Percentiles rank a stretch among this genome's conserved stretches.
These are phyloP conservation scores for Pantherophis vulpinus DNA, from an alignment of 2,797 vertebrate genomes.

Conservation along the genomic window DNA sequence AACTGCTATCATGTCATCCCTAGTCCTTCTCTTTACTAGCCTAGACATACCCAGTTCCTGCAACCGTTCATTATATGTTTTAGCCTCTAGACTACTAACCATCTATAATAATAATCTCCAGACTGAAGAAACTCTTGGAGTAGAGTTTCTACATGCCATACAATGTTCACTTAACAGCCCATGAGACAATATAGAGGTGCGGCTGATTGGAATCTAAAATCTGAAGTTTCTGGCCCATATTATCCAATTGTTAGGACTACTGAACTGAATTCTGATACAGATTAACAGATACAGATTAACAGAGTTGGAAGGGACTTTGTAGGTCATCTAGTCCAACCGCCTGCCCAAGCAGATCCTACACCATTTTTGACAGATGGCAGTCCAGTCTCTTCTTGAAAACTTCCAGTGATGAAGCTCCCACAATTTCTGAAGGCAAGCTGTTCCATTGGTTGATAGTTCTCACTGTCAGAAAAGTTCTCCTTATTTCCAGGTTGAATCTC, in stretches of 20 bases:
- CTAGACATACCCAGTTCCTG: not conserved
- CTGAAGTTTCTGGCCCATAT: not conserved
- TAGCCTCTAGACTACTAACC: not conserved
- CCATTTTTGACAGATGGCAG: too few species aligned
- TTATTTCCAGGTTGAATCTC: too few species aligned
- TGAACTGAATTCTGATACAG: not conserved
- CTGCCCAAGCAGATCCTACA: too few species aligned
- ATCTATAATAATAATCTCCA: not conserved
- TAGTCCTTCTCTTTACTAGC: not conserved
- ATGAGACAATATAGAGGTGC: not conserved
- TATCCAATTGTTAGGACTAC: not conserved
- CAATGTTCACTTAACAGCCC: not conserved
- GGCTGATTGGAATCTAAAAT: not conserved
- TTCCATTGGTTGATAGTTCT: too few species aligned
- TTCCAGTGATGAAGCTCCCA: too few species aligned
- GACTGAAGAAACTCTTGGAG: not conserved
- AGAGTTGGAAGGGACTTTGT: too few species aligned
- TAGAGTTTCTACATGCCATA: not conserved
- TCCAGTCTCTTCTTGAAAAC: too few species aligned
- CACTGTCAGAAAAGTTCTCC: too few species aligned
- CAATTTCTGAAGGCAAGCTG: too few species aligned
- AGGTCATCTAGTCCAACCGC: too few species aligned
- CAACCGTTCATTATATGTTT: not conserved
- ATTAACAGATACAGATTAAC: too few species aligned
- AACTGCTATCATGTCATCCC: not conserved